A percentile compares a stretch with the other conserved stretches of the same genome.
Evolutionary conservation across 1,140 invertebrate genomes (phyloP).

Genomic region (Potamilus streckersoni): DNA sequence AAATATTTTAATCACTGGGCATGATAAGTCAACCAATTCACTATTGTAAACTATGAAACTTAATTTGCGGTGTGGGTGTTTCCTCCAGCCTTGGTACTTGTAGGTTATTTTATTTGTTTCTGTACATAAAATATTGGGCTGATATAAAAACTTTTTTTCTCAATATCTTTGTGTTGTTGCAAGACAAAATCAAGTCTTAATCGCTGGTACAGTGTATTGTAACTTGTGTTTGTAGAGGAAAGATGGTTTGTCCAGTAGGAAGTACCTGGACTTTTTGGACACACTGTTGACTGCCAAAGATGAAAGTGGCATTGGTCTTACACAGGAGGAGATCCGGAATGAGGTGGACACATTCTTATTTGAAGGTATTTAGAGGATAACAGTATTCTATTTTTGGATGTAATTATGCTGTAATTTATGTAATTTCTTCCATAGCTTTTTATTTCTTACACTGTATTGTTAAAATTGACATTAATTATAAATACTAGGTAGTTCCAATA

Average conservation of each 20-base stretch:
- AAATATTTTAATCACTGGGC: too few relatives aligned
- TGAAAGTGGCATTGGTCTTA: slow-evolving; percentile 30
- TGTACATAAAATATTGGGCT: not conserved
- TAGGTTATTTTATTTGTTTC: too few relatives aligned
- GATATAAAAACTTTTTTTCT: not conserved
- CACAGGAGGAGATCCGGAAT: slow-evolving; percentile 27
- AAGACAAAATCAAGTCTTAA: not conserved
- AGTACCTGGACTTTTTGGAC: slow-evolving; percentile 37
- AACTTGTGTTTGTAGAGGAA: not conserved
- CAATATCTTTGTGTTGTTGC: not conserved
- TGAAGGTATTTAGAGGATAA: slow-evolving; percentile 43
- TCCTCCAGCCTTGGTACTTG: too few relatives aligned
- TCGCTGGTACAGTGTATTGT: not conserved
- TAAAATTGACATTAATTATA: too few relatives aligned
- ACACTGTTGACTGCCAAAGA: slow-evolving; percentile 28
- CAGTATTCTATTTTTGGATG: too few relatives aligned
- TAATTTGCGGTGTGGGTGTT: too few relatives aligned
- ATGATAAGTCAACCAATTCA: too few relatives aligned
- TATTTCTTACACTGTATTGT: too few relatives aligned
- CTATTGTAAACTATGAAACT: too few relatives aligned
- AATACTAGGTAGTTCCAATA: too few relatives aligned
- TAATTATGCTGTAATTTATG: too few relatives aligned
- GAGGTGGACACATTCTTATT: slow-evolving; percentile 43
- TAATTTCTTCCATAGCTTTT: too few relatives aligned
- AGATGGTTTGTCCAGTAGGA: not conserved